These are phyloP conservation scores for Melanotus villosus DNA, from an alignment of 2,888 invertebrate species.

Conservation along the genomic window DNA sequence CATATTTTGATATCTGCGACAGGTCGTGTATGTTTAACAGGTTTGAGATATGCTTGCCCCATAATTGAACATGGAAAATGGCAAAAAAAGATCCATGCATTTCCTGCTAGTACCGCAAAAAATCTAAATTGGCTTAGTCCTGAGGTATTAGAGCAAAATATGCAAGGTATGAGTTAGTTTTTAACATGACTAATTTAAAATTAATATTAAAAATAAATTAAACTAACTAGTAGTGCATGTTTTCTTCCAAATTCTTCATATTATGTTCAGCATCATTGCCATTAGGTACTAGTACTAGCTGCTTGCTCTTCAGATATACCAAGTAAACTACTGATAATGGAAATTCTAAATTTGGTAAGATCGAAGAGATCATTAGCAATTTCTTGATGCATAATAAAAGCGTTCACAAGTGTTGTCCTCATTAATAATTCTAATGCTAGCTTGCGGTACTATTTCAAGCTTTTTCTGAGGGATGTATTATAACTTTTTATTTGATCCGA, in stretches of 20 bases:
- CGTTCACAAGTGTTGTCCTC: constrained; percentile 55
- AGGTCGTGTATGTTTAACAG: constrained; percentile 82
- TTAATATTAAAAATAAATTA: no score
- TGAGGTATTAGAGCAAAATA: constrained; percentile 85
- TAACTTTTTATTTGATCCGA: background rate
- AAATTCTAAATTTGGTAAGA: no score
- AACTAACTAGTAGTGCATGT: no score
- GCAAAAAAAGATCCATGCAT: constrained; percentile 79
- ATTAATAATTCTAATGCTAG: background rate
- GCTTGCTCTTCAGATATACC: no score
- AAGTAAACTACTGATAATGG: no score
- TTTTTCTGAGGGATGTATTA: no score
- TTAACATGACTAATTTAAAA: no score
- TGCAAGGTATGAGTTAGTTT: constrained; percentile 60
- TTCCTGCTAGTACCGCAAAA: constrained; percentile 79
- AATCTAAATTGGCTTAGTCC: constrained; percentile 94
- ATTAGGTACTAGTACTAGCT: no score
- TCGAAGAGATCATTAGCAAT: no score
- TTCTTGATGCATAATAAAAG: no score
- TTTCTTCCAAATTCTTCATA: no score
- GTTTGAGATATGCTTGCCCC: constrained; percentile 84
- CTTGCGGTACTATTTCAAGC: background rate
- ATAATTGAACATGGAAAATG: constrained; percentile 81
- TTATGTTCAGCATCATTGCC: no score
- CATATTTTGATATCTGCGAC: constrained; percentile 84